phyloP scores from a whole-genome alignment of 2,888 invertebrate species.

The Zhengitettix transpicula region DNA sequence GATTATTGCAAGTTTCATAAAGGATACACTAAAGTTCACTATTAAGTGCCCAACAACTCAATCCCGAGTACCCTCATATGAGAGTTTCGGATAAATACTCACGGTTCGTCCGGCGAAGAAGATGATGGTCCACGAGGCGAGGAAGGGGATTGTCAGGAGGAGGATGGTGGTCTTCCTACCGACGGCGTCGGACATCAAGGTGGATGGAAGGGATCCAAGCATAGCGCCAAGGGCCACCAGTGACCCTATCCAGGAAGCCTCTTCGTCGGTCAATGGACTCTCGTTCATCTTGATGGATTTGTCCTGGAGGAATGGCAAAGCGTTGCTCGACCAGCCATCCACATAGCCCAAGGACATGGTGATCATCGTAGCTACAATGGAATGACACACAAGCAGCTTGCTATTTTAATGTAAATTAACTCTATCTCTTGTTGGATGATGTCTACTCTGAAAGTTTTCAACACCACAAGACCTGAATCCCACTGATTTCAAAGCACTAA shows the following conservation, averaged over 20 bases:
- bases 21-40: too few relatives aligned
- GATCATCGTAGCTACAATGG: conserved; percentile 2
- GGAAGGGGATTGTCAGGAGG: not conserved
- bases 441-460: too few relatives aligned
- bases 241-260: conserved; percentile 6
- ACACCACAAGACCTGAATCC: too few relatives aligned
- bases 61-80: too few relatives aligned
- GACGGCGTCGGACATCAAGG: not conserved
- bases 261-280: conserved; percentile 1
- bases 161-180: not conserved
- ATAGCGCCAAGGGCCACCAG: conserved; percentile 5
- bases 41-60: too few relatives aligned
- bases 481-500: too few relatives aligned
- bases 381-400: too few relatives aligned
- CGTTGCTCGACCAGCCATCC: conserved; percentile 4
- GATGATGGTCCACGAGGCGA: not conserved
- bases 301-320: conserved; percentile 3
- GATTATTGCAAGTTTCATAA: too few relatives aligned
- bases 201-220: not conserved
- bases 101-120: not conserved
- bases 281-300: not conserved
- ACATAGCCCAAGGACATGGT: conserved; percentile 2
- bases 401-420: too few relatives aligned
- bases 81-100: not conserved
- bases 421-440: too few relatives aligned